Evolutionary conservation across 2,797 vertebrate species (phyloP).

Genomic region (Cossypha caffra): DNA sequence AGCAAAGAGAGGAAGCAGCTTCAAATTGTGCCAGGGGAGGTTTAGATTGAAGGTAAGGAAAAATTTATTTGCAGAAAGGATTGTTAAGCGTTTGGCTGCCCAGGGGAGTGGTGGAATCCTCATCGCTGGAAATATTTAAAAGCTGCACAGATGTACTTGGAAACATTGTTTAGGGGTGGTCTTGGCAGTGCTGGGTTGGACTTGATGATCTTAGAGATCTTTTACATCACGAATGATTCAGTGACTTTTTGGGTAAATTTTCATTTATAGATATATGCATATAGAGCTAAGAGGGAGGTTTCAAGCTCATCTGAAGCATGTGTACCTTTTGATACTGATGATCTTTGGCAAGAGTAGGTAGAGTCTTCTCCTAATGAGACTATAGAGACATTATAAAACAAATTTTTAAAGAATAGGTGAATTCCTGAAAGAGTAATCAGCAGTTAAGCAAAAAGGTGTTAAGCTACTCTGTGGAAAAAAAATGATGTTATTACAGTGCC

Average conservation of each 20-base stretch:
- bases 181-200: not conserved
- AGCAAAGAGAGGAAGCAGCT: not conserved
- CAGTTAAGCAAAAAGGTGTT: not conserved
- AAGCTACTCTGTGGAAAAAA: rapidly evolving
- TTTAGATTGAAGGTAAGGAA: not conserved
- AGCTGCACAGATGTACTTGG: not conserved
- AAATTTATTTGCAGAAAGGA: not conserved
- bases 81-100: not conserved
- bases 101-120: too few species aligned
- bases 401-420: not conserved
- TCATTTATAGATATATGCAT: rapidly evolving
- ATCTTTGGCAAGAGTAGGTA: not conserved
- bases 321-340: not conserved
- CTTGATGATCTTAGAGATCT: rapidly evolving
- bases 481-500: not conserved
- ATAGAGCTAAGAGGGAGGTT: rapidly evolving
- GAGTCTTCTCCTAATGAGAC: not conserved
- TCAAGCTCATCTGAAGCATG: not conserved
- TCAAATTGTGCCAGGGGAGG: not conserved
- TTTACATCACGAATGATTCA: not conserved
- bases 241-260: not conserved
- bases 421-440: not conserved
- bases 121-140: not conserved
- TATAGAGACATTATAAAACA: not conserved
- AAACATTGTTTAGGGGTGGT: too few species aligned